Evolutionary conservation across 1,140 invertebrate genomes (phyloP).

Genomic region (Ceratina australensis): DNA sequence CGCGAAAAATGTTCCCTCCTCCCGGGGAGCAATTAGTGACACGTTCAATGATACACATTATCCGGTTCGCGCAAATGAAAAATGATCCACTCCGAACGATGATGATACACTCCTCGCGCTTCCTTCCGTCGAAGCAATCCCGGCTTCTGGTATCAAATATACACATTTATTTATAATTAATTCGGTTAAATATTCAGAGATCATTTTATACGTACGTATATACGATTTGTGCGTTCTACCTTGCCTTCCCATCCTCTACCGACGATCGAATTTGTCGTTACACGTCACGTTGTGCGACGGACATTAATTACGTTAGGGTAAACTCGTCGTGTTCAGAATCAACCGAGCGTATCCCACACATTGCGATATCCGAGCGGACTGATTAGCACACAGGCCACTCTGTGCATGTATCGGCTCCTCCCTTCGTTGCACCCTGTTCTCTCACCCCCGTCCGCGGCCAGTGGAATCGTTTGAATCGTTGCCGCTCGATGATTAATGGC

Average conservation of each 20-base stretch:
- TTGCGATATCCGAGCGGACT: constrained; percentile 39
- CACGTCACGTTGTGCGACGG: constrained; percentile 37
- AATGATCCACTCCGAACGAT: constrained; percentile 29
- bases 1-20: constrained; percentile 8
- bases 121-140: background rate
- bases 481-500: constrained; percentile 37
- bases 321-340: constrained; percentile 44
- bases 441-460: too few species aligned
- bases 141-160: too few species aligned
- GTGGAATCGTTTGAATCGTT: constrained; percentile 39
- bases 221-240: background rate
- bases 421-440: background rate
- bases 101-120: constrained; percentile 1
- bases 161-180: constrained; percentile 47
- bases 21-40: constrained; percentile 30
- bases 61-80: constrained; percentile 12
- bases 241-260: background rate
- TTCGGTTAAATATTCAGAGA: constrained; percentile 15
- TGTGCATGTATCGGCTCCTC: constrained; percentile 13
- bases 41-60: constrained; percentile 37
- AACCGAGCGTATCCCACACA: constrained; percentile 36
- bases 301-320: constrained; percentile 49
- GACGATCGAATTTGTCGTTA: constrained; percentile 43
- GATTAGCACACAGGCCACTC: constrained; percentile 12
- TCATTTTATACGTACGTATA: too few species aligned